Evolutionary conservation across 2,797 vertebrate species (phyloP).

Genomic region (Chlorospingus semifuscus): DNA sequence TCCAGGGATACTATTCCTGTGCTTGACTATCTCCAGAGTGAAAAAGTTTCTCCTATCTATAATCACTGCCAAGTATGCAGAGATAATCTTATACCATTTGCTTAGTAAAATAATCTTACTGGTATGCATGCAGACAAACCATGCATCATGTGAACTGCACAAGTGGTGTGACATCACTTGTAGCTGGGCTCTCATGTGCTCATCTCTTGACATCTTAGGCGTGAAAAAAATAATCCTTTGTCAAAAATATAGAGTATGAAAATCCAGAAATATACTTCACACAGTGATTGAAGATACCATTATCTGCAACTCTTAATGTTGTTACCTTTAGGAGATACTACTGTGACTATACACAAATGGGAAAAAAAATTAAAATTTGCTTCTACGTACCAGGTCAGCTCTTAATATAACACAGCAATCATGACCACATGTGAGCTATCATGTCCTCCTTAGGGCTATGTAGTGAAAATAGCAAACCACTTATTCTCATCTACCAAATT

Average conservation of each 20-base stretch:
- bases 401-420: neutral
- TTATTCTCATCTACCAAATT: neutral
- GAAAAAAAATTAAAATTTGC: neutral
- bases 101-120: neutral
- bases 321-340: neutral
- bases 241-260: neutral
- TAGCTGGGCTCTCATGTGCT: neutral
- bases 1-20: neutral
- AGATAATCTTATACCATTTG: fast-evolving
- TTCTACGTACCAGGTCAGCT: neutral
- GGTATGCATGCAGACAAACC: neutral
- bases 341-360: neutral
- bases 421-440: fast-evolving
- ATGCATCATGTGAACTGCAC: neutral
- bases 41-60: neutral
- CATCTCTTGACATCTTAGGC: neutral
- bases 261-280: neutral
- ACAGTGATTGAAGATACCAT: neutral
- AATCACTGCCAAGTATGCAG: neutral
- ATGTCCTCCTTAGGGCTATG: neutral
- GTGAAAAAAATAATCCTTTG: neutral
- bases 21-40: neutral
- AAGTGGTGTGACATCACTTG: neutral
- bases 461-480: neutral
- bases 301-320: neutral